Evolutionary conservation across 2,113 vertebrate species (phyloP), one percentile per base, ranked within the genome.

Genomic region (Promerops cafer): DNA sequence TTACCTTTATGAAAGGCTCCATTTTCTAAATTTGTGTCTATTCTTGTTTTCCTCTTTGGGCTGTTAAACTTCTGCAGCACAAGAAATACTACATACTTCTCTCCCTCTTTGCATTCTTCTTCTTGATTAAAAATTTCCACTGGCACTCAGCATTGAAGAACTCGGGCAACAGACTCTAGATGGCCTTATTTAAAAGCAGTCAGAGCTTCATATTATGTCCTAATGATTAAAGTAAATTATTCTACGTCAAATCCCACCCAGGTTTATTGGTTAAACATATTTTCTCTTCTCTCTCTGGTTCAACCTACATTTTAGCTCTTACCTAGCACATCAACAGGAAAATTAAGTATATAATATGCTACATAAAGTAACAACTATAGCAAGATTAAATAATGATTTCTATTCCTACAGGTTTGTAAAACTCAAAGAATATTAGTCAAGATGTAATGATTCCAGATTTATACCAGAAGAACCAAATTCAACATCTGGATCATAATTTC

Each of bases 31-130:
- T 78, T 66, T 80, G 28, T 53, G 8, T 77, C 57, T 78, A 45
- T 49, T 76, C 91, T 63, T 65, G 35, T 49, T 69, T 76, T 93
- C 69, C 20, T 91, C 31, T 85, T 94, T 39, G 44, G 39, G 28
- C 50, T 82, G 27, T n/a, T 76, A 57, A 89, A 68, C 56, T 96
- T 98, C 80, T 98, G 96, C 59, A 97, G 90, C 77, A 98, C 92
- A 72, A 98, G 94, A 83, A 99, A 99, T 66, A 98, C 96, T 21
- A 98, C 95, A 9, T 98, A 97, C 16, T 99, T 98, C 85, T 97
- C 98, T 91, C 97, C 97, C n/a, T 98, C 98, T 13, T 98, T 98
- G 30, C 94, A 97, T 53, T 98, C 98, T 20, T 97, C 90, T 59
- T 98, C 97, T 74, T 98, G 92, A 90, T 98, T 97, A 39, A 98